Evolutionary conservation across 2,113 vertebrate species (phyloP), one percentile per base, ranked within the genome.

Genomic region (Crypturellus undulatus): DNA sequence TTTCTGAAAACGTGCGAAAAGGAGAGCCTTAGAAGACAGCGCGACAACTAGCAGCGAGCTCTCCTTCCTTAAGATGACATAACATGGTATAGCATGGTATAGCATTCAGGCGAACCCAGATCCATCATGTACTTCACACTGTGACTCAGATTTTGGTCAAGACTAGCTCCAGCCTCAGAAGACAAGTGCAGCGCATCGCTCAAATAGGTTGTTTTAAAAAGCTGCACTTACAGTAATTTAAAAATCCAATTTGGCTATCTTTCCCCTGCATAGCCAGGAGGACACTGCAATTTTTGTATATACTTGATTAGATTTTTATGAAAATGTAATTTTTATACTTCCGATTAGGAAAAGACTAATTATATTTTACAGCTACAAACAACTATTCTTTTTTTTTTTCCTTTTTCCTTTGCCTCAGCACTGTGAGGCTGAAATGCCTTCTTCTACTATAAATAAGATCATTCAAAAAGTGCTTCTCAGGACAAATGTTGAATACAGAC

Each of bases 1-100:
- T 85, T 96, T 95, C 84, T 86, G 81, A 92, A 95, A 97, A 90
- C 76, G 34, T 49, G 76, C 80, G 84, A 73, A 91, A 93, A 96
- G 80, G 83, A 96, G 93, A 97, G 90, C 73, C 96, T 87, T 19
- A 89, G 90, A 96, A 94, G 96, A 97, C 97, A 97, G 94, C 96
- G 95, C 0, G 3, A 94, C 92, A 93, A 92, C 92, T 93, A 97
- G 92, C 94, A 96, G 96, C 95, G 89, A 92, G 96, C 92, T 96
- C 97, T 84, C 97, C 91, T 63, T 86, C 26, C 36, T n/a, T 83
- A 90, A 91, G 89, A 85, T 94, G 90, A 92, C 83, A 72, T 54
- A 60, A 26, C 5, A 1, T 92, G 70, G 67, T 78, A 32, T 10
- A 60, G 28, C 5, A 1, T 92, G 72, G 67, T 78, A 34, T 9